phyloP scores from a whole-genome alignment of 2,113 vertebrate genomes.

The Nannobrachium achirus region DNA sequence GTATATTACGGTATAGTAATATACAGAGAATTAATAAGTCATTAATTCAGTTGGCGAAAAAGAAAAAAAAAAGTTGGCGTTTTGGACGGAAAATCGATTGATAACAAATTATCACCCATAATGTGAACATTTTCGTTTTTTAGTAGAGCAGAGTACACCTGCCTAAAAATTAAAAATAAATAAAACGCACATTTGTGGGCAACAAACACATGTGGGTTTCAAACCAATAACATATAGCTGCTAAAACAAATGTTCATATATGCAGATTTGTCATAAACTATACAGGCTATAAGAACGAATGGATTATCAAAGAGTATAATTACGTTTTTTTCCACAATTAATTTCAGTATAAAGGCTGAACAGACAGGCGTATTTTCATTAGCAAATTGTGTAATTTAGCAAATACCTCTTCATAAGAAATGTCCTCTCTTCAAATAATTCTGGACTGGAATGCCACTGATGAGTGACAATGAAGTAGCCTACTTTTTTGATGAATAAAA shows the following conservation, averaged over 20 bases:
- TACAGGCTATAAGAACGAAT: not conserved
- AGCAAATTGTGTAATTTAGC: not conserved
- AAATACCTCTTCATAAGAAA: no score
- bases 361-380: not conserved
- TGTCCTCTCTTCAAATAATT: no score
- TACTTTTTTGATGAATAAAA: no score
- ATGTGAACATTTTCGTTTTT: not conserved
- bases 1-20: no score
- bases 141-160: not conserved
- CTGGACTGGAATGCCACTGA: no score
- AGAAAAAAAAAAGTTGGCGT: slow-evolving; percentile 18
- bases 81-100: slow-evolving; percentile 53
- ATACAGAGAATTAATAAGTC: slow-evolving; percentile 54
- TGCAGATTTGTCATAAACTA: not conserved
- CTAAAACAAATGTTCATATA: slow-evolving; percentile 23
- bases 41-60: slow-evolving; percentile 50
- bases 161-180: slow-evolving; percentile 7
- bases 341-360: no score
- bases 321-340: no score
- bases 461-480: no score
- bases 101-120: slow-evolving; percentile 34
- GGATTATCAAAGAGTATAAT: no score
- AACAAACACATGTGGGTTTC: no score
- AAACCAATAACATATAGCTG: not conserved
- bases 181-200: no score